A percentile compares a stretch with the other conserved stretches of the same genome.
phyloP scores from a whole-genome alignment of 2,888 invertebrate genomes.

The Tubulanus polymorphus region DNA sequence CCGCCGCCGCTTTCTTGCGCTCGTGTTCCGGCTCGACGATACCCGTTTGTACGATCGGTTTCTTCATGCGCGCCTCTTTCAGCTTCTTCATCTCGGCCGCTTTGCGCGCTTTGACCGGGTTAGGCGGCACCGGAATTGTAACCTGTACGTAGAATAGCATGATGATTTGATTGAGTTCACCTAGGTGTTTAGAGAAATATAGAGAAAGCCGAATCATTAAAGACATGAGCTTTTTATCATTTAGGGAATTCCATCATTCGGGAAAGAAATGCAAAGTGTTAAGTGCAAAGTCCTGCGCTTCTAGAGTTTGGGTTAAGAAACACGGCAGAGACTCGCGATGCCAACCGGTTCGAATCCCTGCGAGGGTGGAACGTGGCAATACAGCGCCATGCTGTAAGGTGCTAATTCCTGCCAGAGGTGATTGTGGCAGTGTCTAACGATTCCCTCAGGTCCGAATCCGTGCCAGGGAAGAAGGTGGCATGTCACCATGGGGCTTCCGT shows the following conservation, averaged over 20 bases:
- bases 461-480: neutral
- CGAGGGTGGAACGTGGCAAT: too few relatives aligned
- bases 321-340: too few relatives aligned
- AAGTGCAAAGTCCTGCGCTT: too few relatives aligned
- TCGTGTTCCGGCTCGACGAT: constrained; percentile 12
- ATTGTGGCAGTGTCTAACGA: too few relatives aligned
- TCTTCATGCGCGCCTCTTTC: constrained; percentile 45
- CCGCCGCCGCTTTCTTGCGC: constrained; percentile 15
- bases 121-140: constrained; percentile 44
- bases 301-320: too few relatives aligned
- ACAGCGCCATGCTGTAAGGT: too few relatives aligned
- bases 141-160: constrained; percentile 23
- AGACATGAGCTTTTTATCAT: too few relatives aligned
- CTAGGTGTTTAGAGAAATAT: neutral
- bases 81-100: constrained; percentile 38
- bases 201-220: neutral
- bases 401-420: too few relatives aligned
- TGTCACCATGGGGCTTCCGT: neutral
- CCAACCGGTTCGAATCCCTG: too few relatives aligned
- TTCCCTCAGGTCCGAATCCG: too few relatives aligned
- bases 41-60: constrained; percentile 24
- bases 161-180: too few relatives aligned
- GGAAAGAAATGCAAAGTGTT: too few relatives aligned
- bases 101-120: constrained; percentile 44
- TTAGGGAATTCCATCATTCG: neutral